A percentile compares a stretch with the other conserved stretches of the same genome.
phyloP scores from a whole-genome alignment of 2,113 vertebrate species.

The Nothobranchius furzeri region DNA sequence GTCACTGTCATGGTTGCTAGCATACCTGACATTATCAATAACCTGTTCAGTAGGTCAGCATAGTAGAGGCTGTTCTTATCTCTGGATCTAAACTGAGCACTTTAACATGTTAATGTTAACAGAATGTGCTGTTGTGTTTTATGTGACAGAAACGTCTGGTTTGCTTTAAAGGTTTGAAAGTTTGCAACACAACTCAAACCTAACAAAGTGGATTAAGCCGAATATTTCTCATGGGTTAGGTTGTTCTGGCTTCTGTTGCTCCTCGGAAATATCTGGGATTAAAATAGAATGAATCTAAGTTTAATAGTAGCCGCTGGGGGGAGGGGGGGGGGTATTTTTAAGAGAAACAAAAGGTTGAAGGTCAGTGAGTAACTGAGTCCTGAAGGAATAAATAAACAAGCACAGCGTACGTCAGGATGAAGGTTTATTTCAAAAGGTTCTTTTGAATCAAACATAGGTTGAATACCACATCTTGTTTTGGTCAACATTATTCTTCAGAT shows the following conservation, averaged over 20 bases:
- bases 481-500: not conserved
- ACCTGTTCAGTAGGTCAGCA: conserved; percentile 13
- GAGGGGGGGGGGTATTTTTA: conserved; percentile 69
- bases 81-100: not conserved
- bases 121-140: too few species aligned
- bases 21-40: conserved; percentile 20
- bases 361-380: conserved; percentile 56
- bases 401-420: not conserved
- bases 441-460: not conserved
- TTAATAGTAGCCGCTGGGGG: conserved; percentile 39
- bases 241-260: conserved; percentile 14
- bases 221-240: not conserved
- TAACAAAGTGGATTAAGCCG: not conserved
- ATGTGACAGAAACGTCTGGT: too few species aligned
- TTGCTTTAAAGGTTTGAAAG: too few species aligned
- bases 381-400: conserved; percentile 28
- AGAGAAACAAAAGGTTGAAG: conserved; percentile 69
- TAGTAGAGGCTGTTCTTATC: not conserved
- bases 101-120: too few species aligned
- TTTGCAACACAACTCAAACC: too few species aligned
- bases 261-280: conserved; percentile 32
- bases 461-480: not conserved
- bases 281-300: conserved; percentile 64
- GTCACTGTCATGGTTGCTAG: conserved; percentile 6
- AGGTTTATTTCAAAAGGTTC: not conserved